These are phyloP conservation scores for Orchesella flavescens DNA, from an alignment of 2,888 invertebrate genomes.

Conservation along the genomic window DNA sequence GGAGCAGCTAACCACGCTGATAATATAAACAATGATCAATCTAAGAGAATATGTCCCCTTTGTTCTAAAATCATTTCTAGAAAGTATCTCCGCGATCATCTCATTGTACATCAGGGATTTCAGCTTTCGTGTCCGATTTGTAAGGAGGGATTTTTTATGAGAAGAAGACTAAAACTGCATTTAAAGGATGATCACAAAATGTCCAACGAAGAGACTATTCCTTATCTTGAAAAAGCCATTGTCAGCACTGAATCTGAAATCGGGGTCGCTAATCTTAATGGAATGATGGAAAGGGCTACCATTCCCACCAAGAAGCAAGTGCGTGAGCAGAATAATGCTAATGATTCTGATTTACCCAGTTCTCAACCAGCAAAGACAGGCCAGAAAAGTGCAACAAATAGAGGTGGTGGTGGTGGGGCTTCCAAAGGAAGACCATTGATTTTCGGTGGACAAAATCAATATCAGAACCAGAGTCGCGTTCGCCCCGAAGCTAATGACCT, in stretches of 20 bases:
- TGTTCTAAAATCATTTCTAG: slow-evolving; percentile 33
- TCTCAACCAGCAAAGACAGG: background rate
- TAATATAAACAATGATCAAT: background rate
- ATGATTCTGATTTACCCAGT: background rate
- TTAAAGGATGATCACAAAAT: slow-evolving; percentile 42
- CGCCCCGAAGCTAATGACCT: slow-evolving; percentile 12
- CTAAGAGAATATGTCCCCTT: slow-evolving; percentile 47
- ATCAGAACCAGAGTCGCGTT: background rate
- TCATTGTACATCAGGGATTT: slow-evolving; percentile 37
- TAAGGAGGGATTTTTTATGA: slow-evolving; percentile 17
- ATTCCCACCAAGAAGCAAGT: slow-evolving; percentile 40
- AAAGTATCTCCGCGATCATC: slow-evolving; percentile 32
- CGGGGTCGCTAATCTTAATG: slow-evolving; percentile 22
- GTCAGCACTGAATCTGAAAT: slow-evolving; percentile 17
- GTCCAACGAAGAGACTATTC: slow-evolving; percentile 11
- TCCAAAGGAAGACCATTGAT: background rate
- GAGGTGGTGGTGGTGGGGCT: too few relatives aligned
- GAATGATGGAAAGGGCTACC: slow-evolving; percentile 14
- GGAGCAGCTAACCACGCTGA: background rate
- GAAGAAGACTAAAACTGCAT: slow-evolving; percentile 32
- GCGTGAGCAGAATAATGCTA: slow-evolving; percentile 14
- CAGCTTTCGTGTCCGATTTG: slow-evolving; percentile 34
- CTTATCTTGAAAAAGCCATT: slow-evolving; percentile 12
- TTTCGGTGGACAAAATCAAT: background rate
- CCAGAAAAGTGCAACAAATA: background rate